A percentile compares a stretch with the other conserved stretches of the same genome.
Evolutionary conservation across 2,888 invertebrate species (phyloP).

Genomic region (Hyposoter didymator): DNA sequence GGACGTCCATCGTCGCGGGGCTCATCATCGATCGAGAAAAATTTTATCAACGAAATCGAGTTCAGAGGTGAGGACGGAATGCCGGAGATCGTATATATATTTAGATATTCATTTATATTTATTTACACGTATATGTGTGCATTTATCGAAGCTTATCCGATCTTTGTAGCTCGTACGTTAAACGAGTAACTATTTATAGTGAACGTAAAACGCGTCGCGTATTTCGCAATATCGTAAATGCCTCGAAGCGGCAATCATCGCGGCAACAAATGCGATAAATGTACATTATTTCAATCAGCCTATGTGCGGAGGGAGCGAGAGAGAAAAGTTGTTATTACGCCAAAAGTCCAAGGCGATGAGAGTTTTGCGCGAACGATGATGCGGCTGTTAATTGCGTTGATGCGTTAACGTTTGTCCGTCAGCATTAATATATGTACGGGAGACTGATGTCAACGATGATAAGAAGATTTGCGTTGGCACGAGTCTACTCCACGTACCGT

Average conservation of each 20-base stretch:
- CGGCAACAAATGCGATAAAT: conserved; percentile 52
- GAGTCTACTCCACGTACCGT: conserved; percentile 66
- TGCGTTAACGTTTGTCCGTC: conserved; percentile 55
- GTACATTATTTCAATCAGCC: conserved; percentile 57
- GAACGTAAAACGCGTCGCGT: conserved; percentile 28
- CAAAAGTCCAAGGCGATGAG: conserved; percentile 42
- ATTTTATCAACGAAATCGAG: conserved; percentile 59
- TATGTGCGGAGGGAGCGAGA: conserved; percentile 10
- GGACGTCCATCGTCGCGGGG: conserved; percentile 33
- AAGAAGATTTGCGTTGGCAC: conserved; percentile 8
- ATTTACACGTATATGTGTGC: neutral
- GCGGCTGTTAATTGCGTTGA: conserved; percentile 64
- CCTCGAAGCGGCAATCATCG: conserved; percentile 46
- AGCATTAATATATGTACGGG: neutral
- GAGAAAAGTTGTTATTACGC: conserved; percentile 34
- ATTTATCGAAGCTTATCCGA: conserved; percentile 45
- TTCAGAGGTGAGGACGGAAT: conserved; percentile 45
- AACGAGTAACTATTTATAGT: conserved; percentile 47
- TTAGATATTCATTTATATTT: conserved; percentile 8
- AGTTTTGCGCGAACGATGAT: conserved; percentile 47
- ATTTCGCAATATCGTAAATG: conserved; percentile 54
- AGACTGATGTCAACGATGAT: conserved; percentile 23
- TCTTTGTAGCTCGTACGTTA: conserved; percentile 48
- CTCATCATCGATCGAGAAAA: conserved; percentile 49
- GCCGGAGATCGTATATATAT: conserved; percentile 5